These are phyloP conservation scores for Dorcus hopei DNA, from an alignment of 2,888 invertebrate species.

Conservation along the genomic window DNA sequence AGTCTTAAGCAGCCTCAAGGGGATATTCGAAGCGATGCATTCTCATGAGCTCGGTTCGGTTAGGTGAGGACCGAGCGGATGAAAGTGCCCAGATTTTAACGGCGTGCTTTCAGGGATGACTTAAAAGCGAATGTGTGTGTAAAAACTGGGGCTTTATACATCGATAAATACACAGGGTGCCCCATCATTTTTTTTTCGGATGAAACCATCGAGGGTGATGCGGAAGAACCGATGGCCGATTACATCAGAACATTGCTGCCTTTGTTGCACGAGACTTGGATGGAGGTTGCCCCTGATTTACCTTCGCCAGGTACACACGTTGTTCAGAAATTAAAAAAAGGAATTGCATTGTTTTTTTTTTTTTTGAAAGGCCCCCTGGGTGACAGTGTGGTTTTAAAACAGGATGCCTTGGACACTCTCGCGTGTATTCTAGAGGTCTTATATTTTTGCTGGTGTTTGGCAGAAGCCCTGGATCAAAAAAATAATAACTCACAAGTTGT, in stretches of 20 bases:
- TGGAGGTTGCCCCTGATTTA: slow-evolving; percentile 62
- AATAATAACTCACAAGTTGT: background rate
- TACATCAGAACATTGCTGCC: slow-evolving; percentile 71
- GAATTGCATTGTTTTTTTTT: too few species aligned
- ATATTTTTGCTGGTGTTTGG: too few species aligned
- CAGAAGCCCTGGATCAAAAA: too few species aligned
- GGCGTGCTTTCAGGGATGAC: slow-evolving; percentile 25
- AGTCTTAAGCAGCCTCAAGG: slow-evolving; percentile 68
- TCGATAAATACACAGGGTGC: slow-evolving; percentile 3
- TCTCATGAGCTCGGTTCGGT: background rate
- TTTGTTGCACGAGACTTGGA: slow-evolving; percentile 78
- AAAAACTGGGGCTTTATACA: background rate
- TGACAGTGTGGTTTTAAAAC: too few species aligned
- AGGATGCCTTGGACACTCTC: too few species aligned
- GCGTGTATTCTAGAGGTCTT: too few species aligned
- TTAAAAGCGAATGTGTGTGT: slow-evolving; percentile 21
- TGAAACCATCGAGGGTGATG: background rate
- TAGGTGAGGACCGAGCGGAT: too few species aligned
- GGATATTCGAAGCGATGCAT: slow-evolving; percentile 50
- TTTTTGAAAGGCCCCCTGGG: too few species aligned
- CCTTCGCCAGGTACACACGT: slow-evolving; percentile 37
- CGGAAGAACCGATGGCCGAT: slow-evolving; percentile 22
- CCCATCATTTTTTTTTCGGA: background rate
- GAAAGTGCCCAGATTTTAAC: too few species aligned
- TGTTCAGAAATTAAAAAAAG: background rate